Evolutionary conservation across 1,140 invertebrate genomes (phyloP).

Genomic region (Atopsyche davidsoni): DNA sequence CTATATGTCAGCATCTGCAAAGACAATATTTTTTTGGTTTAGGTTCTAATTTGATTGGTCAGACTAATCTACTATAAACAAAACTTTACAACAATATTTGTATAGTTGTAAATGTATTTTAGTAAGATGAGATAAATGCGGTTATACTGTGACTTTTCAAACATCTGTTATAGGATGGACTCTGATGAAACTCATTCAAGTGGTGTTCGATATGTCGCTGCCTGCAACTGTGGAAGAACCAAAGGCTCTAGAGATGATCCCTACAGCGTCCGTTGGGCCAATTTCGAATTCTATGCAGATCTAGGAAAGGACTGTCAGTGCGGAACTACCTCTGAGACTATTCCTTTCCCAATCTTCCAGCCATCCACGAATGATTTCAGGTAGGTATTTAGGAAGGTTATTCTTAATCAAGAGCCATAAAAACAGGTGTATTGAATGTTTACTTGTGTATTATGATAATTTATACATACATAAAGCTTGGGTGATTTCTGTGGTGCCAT

Average conservation of each 20-base stretch:
- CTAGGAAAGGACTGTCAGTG: constrained; percentile 73
- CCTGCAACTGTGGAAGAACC: constrained; percentile 86
- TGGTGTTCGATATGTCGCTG: constrained; percentile 72
- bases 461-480: too few species aligned
- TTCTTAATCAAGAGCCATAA: too few species aligned
- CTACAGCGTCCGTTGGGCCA: constrained; percentile 76
- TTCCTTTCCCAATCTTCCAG: constrained; percentile 79
- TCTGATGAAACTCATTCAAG: constrained; percentile 64
- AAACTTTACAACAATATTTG: neutral
- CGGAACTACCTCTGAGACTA: constrained; percentile 53
- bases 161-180: constrained; percentile 35
- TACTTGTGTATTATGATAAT: too few species aligned
- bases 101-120: neutral
- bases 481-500: too few species aligned
- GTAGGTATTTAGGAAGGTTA: too few species aligned
- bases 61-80: too few species aligned
- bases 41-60: too few species aligned
- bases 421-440: too few species aligned
- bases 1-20: too few species aligned
- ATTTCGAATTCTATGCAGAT: constrained; percentile 78
- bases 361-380: constrained; percentile 64
- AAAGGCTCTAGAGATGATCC: constrained; percentile 84
- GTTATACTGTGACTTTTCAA: neutral
- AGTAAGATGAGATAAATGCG: neutral
- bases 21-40: too few species aligned